Conservation (phyloP, 2,113 vertebrate species). For the Eurypyga helias region DNA sequence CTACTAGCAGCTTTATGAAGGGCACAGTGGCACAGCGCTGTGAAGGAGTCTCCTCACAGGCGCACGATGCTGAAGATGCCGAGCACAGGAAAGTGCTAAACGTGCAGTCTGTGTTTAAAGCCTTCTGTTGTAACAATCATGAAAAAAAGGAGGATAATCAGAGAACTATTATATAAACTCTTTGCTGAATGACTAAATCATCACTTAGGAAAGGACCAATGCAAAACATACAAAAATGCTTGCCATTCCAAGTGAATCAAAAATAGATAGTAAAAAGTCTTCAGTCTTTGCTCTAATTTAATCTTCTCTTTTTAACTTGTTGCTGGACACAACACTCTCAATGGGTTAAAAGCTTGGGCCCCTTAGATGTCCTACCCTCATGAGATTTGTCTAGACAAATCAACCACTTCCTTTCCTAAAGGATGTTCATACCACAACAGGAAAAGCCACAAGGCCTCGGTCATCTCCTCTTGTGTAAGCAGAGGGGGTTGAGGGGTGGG, state of each 20-base stretch:
- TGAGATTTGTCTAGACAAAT: slow-evolving; percentile 5
- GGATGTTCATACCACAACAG: background rate
- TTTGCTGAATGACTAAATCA: background rate
- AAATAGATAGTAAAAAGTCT: background rate
- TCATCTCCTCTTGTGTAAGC: background rate
- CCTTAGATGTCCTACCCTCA: background rate
- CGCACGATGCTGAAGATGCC: background rate
- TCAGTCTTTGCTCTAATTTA: background rate
- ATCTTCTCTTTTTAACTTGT: background rate
- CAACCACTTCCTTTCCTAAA: slow-evolving; percentile 38
- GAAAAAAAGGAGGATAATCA: background rate
- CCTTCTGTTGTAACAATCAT: background rate
- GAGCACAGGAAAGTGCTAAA: background rate
- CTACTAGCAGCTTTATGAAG: background rate
- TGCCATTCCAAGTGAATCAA: background rate
- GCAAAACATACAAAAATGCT: background rate
- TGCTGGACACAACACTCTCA: background rate
- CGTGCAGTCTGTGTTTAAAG: background rate
- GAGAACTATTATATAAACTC: background rate
- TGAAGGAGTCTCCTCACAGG: background rate
- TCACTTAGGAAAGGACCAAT: background rate
- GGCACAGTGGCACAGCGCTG: background rate
- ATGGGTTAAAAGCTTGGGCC: background rate
- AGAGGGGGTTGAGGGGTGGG: background rate
- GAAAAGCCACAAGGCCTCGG: background rate